Evolutionary conservation across 2,113 vertebrate species (phyloP).

Genomic region (Balaeniceps rex): DNA sequence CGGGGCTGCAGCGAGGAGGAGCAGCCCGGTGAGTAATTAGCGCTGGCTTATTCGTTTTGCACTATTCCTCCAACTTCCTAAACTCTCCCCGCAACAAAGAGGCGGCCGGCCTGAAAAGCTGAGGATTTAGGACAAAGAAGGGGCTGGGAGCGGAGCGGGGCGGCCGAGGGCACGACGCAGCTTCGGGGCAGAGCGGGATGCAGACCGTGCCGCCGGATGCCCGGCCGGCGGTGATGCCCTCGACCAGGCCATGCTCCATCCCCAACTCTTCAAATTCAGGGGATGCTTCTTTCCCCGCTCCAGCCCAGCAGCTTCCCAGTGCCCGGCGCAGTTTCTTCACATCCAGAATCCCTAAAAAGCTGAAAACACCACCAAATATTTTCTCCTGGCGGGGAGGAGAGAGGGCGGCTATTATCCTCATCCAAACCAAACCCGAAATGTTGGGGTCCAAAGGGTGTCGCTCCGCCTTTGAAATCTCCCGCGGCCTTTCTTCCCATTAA

Average conservation of each 20-base stretch:
- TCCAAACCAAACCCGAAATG: neutral
- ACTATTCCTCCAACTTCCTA: neutral
- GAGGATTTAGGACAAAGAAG: constrained; percentile 23
- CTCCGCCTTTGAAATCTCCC: constrained; percentile 31
- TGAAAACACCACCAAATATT: neutral
- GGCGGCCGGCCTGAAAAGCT: neutral
- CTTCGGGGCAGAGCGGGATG: neutral
- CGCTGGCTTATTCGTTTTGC: neutral
- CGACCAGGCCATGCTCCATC: rapidly evolving
- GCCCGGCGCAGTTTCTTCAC: rapidly evolving
- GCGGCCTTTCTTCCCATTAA: constrained; percentile 43
- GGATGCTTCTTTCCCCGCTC: neutral
- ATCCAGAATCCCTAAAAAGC: neutral
- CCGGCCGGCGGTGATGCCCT: rapidly evolving
- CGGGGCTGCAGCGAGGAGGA: neutral
- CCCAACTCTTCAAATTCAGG: neutral
- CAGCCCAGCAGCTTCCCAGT: neutral
- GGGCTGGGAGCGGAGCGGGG: neutral
- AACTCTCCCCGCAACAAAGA: neutral
- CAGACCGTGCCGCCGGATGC: neutral
- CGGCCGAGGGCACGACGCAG: rapidly evolving
- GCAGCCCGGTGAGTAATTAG: neutral
- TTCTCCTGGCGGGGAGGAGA: neutral
- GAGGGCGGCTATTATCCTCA: neutral
- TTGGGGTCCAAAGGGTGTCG: constrained; percentile 1